Base-by-base conservation (phyloP, 2,888 invertebrate genomes). In the Notodonta ziczac region DNA sequence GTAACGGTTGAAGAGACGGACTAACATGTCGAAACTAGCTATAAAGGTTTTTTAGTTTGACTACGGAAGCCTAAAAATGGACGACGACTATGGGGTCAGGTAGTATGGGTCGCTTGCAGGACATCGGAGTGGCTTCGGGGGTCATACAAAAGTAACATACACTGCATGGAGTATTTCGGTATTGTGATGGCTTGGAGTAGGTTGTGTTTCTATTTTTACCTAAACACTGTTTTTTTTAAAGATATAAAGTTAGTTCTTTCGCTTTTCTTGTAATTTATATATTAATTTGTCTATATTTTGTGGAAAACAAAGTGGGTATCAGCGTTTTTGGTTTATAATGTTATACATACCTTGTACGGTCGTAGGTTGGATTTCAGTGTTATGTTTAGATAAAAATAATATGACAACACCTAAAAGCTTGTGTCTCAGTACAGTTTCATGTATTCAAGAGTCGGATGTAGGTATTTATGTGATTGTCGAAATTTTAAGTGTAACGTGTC, bases 361-460 rank as follows among this genome's bases (percentile, higher is more conserved):
- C 24, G 24, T 24, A 24, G 46, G 13, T n/a, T n/a, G 46, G 5
- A 46, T 13, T 46, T 46, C 46, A 59, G 61, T 65, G 70, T 76
- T 75, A 76, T 77, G 76, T 71, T 62, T 77, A 77, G 71, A 68
- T 67, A 76, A 71, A 75, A 74, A 71, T 61, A 32, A 56, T 67
- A 66, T 70, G 72, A 57, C 65, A 80, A 83, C 67, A 72, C 69
- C 62, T 69, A 72, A 74, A 87, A 89, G 88, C 88, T 89, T 86
- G 86, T 82, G 79, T 85, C 84, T 87, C 85, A 85, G 84, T 88
- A 86, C 83, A 74, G 78, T 81, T 78, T 76, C 52, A 73, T 77
- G 77, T 76, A 77, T 74, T 73, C 60, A 60, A 66, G 57, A 52
- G 24, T 54, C 16, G 32, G 46, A n/a, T 46, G 46, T 65, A 65